Base-by-base conservation (phyloP, 2,888 invertebrate genomes). In the Lycia hirtaria region DNA sequence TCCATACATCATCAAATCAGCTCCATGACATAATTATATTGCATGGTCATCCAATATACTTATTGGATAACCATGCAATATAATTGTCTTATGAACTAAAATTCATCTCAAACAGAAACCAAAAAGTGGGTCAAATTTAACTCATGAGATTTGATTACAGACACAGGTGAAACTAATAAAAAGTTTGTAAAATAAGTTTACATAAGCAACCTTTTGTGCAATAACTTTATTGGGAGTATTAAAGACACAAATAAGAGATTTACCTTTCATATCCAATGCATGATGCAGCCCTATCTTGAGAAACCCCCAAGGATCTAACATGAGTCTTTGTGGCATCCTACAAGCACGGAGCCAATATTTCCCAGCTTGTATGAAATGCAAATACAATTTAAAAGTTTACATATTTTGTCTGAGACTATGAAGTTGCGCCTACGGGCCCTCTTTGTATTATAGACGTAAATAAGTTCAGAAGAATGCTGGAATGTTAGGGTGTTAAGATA, bases 311-410 rank as follows among this genome's bases (percentile, higher is more conserved):
- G 73, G 73, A 79, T 76, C 70, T 66, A 66, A 69, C 74, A 72
- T 73, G 78, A 81, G 79, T 78, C 85, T 81, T 81, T 81, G 81
- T 76, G 72, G 72, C 69, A 67, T 76, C 69, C 69, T 72, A 65
- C 77, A 71, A 76, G 81, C 83, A 81, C 77, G 80, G 73, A 83
- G 81, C 81, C 85, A 88, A 90, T 88, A 87, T 89, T 87, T 85
- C 79, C 78, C 73, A 72, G 80, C 81, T 78, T 81, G 82, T 85
- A 88, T 89, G 85, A 87, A 87, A 88, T 85, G 87, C 88, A 92
- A 91, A 90, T 90, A 92, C 83, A 88, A 90, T 90, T 90, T 88
- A 80, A 87, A 89, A 90, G 87, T 89, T 88, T 87, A 83, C 88
- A 89, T 88, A 87, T 88, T 88, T 87, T 83, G 83, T 76, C 80